phyloP scores from a whole-genome alignment of 2,888 invertebrate species.

The Emmelina monodactyla region DNA sequence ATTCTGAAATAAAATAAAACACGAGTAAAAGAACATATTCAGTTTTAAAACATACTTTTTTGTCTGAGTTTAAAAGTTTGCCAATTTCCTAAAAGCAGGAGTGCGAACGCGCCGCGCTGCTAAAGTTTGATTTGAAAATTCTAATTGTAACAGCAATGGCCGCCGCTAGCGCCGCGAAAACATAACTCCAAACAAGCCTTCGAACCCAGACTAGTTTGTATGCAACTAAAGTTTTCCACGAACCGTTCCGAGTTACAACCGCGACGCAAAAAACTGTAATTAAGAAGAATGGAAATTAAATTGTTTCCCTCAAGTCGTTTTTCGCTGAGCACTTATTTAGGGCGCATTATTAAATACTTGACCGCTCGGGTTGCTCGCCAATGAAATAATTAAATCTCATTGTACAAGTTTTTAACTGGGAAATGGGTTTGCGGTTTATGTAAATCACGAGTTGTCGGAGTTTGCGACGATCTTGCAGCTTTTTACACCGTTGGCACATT shows the following conservation, averaged over 20 bases:
- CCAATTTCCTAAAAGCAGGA: no score
- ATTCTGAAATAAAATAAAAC: no score
- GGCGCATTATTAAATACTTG: slow-evolving; percentile 32
- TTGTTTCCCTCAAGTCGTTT: slow-evolving; percentile 28
- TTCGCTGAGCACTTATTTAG: slow-evolving; percentile 25
- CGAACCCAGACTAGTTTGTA: slow-evolving; percentile 43
- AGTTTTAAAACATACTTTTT: no score
- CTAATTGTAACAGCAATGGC: slow-evolving; percentile 23
- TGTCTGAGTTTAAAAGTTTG: no score
- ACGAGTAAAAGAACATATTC: no score
- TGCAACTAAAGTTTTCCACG: slow-evolving; percentile 47
- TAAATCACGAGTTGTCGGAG: neutral
- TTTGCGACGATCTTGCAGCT: no score
- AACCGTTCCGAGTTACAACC: slow-evolving; percentile 32
- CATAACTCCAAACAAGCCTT: slow-evolving; percentile 20
- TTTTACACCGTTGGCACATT: no score
- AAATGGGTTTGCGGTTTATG: neutral
- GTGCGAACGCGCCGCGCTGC: no score
- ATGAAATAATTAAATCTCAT: slow-evolving; percentile 1
- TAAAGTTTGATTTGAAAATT: slow-evolving; percentile 27
- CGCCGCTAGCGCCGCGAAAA: slow-evolving; percentile 23
- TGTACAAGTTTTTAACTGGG: neutral
- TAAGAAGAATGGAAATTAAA: slow-evolving; percentile 41
- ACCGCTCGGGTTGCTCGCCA: slow-evolving; percentile 14
- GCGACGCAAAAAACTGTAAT: slow-evolving; percentile 42